Evolutionary conservation across 2,113 vertebrate species (phyloP), one percentile per base, ranked within the genome.

Genomic region (Caretta caretta): DNA sequence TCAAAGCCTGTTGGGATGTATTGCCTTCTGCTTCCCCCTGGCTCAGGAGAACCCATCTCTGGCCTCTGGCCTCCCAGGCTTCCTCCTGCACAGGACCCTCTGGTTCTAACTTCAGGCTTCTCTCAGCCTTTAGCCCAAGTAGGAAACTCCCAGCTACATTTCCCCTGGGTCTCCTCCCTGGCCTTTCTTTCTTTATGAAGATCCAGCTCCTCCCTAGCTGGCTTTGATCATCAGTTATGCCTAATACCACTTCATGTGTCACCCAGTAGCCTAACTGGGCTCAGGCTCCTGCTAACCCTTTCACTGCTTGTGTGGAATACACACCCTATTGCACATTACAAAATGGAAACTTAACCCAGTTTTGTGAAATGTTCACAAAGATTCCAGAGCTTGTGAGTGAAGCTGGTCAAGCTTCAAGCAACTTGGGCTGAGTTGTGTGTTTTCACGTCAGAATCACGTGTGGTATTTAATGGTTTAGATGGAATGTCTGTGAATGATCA

Each of bases 291-390:
- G n/a, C 35, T 72, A 38, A 38, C 65, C n/a, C n/a, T 72, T 38
- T 72, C 65, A 72, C 19, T 38, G n/a, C n/a, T 38, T 38, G n/a
- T 72, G n/a, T 72, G 65, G n/a, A 20, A 20, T 22, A 19, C 5
- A 38, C 65, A 38, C 35, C 35, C 65, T 72, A 38, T 6, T 38
- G n/a, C 19, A 72, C 65, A 72, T 22, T 38, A 38, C n/a, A 72
- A 72, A 72, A 72, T 72, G n/a, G 17, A 38, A 72, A 95, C 65
- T 17, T 42, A 27, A 51, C 20, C 11, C 56, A 89, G 50, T 31
- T 94, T 62, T 89, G n/a, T 84, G 24, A n/a, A 86, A 62, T 35
- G 48, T 88, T 96, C 88, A 75, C 49, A 90, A 76, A 95, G 81
- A 10, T 79, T 46, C 8, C 38, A n/a, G 48, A 95, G 80, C 53